Conservation (phyloP, 2,888 invertebrate species). For the Acanthosepion esculentum region DNA sequence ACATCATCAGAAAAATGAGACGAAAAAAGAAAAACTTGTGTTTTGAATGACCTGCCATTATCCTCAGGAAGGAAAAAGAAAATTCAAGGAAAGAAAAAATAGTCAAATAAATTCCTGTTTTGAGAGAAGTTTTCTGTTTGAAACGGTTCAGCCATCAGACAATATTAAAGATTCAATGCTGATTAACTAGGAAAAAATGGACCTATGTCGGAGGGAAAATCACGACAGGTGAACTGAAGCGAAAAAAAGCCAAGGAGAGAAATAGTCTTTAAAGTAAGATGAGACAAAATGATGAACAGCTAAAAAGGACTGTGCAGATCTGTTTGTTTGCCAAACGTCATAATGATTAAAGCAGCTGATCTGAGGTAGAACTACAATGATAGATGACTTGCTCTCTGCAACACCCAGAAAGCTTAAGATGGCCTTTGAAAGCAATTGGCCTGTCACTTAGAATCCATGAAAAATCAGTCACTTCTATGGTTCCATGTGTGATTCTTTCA, state of each 20-base stretch:
- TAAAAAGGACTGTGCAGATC: background rate
- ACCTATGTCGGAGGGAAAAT: background rate
- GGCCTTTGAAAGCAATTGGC: conserved; percentile 33
- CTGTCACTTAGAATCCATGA: background rate
- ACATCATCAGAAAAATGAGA: background rate
- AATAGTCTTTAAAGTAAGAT: background rate
- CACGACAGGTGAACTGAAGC: background rate
- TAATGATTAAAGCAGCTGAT: conserved; percentile 33
- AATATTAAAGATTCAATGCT: background rate
- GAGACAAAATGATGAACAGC: conserved; percentile 33
- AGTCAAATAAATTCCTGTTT: background rate
- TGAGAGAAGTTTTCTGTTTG: conserved; percentile 5
- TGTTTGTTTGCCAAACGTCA: conserved; percentile 6
- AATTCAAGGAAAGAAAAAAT: background rate
- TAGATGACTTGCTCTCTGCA: background rate
- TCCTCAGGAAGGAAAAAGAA: background rate
- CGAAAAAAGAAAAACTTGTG: background rate
- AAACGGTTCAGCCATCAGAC: conserved; percentile 33
- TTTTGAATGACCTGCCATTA: conserved; percentile 33
- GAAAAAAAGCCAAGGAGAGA: background rate
- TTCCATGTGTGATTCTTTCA: background rate
- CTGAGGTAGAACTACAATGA: background rate
- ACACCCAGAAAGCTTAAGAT: background rate
- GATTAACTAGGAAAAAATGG: background rate
- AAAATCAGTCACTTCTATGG: background rate